A percentile compares a stretch with the other conserved stretches of the same genome.
These are phyloP conservation scores for Cricetomys ansorgei DNA, from an alignment of 2,113 vertebrate species.

Conservation along the genomic window DNA sequence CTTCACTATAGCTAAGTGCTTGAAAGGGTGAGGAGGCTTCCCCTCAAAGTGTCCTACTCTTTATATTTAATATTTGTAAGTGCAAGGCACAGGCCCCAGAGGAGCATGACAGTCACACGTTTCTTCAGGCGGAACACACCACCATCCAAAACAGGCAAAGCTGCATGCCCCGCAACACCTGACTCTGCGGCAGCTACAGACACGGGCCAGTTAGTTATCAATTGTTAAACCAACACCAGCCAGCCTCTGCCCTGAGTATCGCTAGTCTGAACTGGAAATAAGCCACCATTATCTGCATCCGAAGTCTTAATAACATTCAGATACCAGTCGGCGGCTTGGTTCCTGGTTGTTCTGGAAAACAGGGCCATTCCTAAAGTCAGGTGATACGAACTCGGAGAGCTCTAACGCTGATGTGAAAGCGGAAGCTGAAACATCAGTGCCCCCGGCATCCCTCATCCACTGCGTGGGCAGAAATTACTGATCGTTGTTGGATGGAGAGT, in stretches of 20 bases:
- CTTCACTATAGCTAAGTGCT: background rate
- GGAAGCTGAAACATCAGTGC: background rate
- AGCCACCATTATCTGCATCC: slow-evolving; percentile 33
- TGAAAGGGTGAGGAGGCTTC: background rate
- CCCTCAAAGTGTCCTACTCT: background rate
- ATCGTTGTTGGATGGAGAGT: background rate
- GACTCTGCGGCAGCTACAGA: slow-evolving; percentile 54
- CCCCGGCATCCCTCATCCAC: background rate
- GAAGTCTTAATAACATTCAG: slow-evolving; percentile 43
- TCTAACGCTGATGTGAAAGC: background rate
- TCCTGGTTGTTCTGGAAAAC: slow-evolving; percentile 29
- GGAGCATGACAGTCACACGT: background rate
- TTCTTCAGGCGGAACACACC: background rate
- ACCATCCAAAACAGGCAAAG: background rate
- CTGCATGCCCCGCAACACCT: slow-evolving; percentile 51
- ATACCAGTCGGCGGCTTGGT: slow-evolving; percentile 33
- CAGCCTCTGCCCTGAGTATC: slow-evolving; percentile 42
- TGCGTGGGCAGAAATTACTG: background rate
- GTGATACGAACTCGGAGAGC: background rate
- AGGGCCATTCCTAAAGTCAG: slow-evolving; percentile 17
- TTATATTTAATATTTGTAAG: slow-evolving; percentile 44
- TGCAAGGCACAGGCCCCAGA: background rate
- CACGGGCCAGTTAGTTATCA: slow-evolving; percentile 33
- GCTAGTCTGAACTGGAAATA: slow-evolving; percentile 70
- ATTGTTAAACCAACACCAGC: slow-evolving; percentile 70